Evolutionary conservation across 2,797 vertebrate species (phyloP).

Genomic region (Poeciliopsis infans): DNA sequence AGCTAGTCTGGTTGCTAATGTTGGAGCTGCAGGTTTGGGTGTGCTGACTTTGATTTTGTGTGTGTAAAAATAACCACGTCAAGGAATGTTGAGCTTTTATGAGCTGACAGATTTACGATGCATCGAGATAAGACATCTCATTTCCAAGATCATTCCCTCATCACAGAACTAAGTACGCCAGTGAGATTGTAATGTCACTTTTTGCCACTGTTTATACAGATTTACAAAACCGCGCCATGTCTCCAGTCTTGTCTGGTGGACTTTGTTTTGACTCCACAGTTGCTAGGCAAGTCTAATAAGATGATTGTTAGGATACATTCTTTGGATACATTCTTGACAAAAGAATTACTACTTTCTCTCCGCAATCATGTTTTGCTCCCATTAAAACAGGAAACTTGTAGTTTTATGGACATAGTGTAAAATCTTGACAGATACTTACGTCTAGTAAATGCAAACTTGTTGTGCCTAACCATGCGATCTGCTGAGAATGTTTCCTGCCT

Average conservation of each 20-base stretch:
- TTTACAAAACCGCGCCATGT: background rate
- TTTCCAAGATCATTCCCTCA: slow-evolving; percentile 1
- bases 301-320: background rate
- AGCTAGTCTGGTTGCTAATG: slow-evolving; percentile 6
- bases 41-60: background rate
- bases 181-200: background rate
- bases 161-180: background rate
- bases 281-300: background rate
- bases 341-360: background rate
- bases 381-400: background rate
- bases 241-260: background rate
- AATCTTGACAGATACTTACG: background rate
- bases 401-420: background rate
- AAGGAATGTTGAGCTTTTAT: slow-evolving; percentile 5
- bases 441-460: background rate
- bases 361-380: background rate
- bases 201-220: slow-evolving; percentile 1
- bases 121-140: slow-evolving; percentile 7
- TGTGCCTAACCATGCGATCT: background rate
- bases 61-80: background rate
- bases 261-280: slow-evolving; percentile 1
- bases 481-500: background rate
- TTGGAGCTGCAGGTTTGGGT: background rate
- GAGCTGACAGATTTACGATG: slow-evolving; percentile 1
- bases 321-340: background rate